Conservation (phyloP, 2,113 vertebrate species). For the Pseudolaguvia tuberculata region DNA sequence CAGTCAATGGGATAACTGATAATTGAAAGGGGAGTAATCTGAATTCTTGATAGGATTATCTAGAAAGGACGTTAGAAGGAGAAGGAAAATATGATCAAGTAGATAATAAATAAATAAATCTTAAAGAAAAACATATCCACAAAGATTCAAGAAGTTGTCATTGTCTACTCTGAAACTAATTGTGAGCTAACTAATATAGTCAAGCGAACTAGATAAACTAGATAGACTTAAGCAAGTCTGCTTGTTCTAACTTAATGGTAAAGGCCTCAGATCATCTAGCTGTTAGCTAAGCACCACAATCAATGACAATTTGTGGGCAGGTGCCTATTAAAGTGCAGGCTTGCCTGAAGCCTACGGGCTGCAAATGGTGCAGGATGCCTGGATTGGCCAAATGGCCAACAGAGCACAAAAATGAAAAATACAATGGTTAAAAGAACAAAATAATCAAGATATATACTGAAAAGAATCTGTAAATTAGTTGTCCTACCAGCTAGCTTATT, state of each 20-base stretch:
- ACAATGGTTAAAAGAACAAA: no score
- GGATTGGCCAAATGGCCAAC: no score
- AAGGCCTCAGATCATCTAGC: constrained; percentile 30
- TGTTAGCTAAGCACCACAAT: no score
- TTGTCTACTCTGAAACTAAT: neutral
- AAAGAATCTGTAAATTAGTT: no score
- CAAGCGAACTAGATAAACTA: neutral
- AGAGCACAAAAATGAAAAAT: no score
- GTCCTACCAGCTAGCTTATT: no score
- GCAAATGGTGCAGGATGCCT: no score
- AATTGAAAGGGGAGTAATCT: constrained; percentile 60
- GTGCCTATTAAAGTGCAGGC: no score
- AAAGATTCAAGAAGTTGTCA: neutral
- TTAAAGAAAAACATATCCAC: neutral
- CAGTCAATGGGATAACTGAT: constrained; percentile 57
- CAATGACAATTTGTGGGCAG: no score
- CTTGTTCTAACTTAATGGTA: constrained; percentile 43
- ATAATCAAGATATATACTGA: no score
- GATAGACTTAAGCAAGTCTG: constrained; percentile 5
- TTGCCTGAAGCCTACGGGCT: no score
- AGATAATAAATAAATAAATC: constrained; percentile 2
- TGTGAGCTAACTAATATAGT: neutral
- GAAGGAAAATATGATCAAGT: constrained; percentile 10
- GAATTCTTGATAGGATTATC: constrained; percentile 53
- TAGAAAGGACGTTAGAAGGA: constrained; percentile 33